Conservation (phyloP, 2,888 invertebrate species). For the Spisula subtruncata region DNA sequence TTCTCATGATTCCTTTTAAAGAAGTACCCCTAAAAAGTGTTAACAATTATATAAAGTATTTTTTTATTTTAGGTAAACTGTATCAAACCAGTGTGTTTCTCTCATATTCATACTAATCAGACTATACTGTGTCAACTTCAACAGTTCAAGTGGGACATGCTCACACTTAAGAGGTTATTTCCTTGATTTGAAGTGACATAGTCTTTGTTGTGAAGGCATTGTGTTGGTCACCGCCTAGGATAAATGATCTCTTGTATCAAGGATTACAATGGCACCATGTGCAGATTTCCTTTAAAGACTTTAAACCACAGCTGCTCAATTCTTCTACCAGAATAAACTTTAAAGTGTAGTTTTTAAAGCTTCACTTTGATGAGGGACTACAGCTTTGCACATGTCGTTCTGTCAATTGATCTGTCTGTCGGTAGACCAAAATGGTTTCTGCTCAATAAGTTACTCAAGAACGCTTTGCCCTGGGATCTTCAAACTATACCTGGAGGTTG, state of each 20-base stretch:
- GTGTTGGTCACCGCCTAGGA: neutral
- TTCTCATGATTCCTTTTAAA: no score
- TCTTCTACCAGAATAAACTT: neutral
- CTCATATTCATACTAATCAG: neutral
- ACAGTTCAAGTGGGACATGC: neutral
- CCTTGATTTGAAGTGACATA: conserved; percentile 8
- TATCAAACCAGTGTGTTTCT: no score
- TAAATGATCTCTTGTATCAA: neutral
- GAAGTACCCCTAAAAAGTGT: no score
- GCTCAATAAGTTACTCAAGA: no score
- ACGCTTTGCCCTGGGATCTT: no score
- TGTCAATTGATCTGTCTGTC: no score
- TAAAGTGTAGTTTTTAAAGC: no score
- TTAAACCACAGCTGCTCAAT: neutral
- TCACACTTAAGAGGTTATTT: neutral
- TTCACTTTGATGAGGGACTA: no score
- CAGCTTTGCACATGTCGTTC: no score
- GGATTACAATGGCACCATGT: conserved; percentile 11
- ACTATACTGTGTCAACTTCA: neutral
- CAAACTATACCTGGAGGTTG: no score
- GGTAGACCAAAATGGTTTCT: no score
- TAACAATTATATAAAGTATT: neutral
- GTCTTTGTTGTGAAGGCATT: neutral
- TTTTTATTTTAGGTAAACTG: no score
- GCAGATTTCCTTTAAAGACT: neutral